phyloP scores from a whole-genome alignment of 2,888 invertebrate genomes.

The Sinelater perroti region DNA sequence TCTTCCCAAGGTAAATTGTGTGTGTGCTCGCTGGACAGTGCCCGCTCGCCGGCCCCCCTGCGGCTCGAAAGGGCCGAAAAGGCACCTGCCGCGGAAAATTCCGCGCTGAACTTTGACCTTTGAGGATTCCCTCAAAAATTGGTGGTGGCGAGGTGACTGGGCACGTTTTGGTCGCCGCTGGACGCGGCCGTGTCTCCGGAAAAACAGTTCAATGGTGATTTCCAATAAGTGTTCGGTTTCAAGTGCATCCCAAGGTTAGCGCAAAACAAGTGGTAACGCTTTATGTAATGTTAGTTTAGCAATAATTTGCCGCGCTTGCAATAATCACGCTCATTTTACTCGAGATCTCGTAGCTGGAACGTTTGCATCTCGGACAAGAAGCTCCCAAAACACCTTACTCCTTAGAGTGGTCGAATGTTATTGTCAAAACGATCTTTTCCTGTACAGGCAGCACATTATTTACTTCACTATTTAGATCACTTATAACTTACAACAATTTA shows the following conservation, averaged over 20 bases:
- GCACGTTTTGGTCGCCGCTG: too few species aligned
- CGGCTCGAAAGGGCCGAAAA: constrained; percentile 22
- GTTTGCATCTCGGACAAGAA: too few species aligned
- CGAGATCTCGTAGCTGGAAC: too few species aligned
- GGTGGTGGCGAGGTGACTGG: not conserved
- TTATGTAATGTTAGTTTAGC: constrained; percentile 25
- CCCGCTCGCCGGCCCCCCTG: not conserved
- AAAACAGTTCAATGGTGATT: constrained; percentile 33
- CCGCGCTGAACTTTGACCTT: constrained; percentile 54
- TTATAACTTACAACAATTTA: too few species aligned
- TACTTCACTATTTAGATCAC: too few species aligned
- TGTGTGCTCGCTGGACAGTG: constrained; percentile 28
- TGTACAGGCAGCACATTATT: too few species aligned
- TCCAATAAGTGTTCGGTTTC: constrained; percentile 49
- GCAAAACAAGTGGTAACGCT: constrained; percentile 22
- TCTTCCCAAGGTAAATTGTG: constrained; percentile 50
- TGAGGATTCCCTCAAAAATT: constrained; percentile 34
- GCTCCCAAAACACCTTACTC: too few species aligned
- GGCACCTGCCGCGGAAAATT: constrained; percentile 10
- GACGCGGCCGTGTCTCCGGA: too few species aligned
- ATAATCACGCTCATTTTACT: too few species aligned
- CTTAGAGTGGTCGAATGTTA: too few species aligned
- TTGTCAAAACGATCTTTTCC: too few species aligned
- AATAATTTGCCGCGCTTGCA: constrained; percentile 11
- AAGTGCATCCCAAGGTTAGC: constrained; percentile 58